Base-by-base conservation (phyloP, 2,113 vertebrate species). In the Ifrita kowaldi region DNA sequence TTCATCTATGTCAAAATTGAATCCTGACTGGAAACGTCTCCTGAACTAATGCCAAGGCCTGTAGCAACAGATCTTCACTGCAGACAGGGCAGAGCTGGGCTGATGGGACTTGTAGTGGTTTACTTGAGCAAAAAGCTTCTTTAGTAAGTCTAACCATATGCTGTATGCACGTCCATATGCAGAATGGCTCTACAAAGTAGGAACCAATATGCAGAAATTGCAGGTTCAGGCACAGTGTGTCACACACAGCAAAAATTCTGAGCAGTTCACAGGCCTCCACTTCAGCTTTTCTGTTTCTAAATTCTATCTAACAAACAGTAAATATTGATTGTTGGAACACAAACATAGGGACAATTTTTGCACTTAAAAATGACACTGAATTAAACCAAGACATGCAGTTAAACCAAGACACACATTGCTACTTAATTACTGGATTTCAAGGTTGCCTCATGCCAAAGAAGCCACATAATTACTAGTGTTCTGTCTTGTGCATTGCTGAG, bases 381-480 rank as follows among this genome's bases (percentile, higher is more conserved):
- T 73, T 87, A 86, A 94, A 78, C 30, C 57, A 92, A 82, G 53
- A 64, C 27, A 74, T 3, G 3, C 20, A 88, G 20, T 74, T 53
- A 85, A 94, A 69, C 55, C 33, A 70, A 75, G 42, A 70, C 49
- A 82, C n/a, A 82, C 30, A 62, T 2, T 88, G 35, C 46, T 80
- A 44, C 52, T 94, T 96, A 90, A 95, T 91, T 84, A 87, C 44
- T 35, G 44, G 59, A 82, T 80, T 93, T 93, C 90, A 93, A 90
- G 85, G 90, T 95, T 77, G 74, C 1, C 21, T 87, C 17, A 23
- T 67, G 69, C 77, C 53, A 46, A 68, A 87, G 78, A 82, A 94
- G 46, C 33, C 55, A 85, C 18, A 16, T 79, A 93, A 87, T 46
- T 91, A 83, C 65, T 57, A 82, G 53, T 79, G 35, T 59, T 59